These are phyloP conservation scores for Actinopyga echinites DNA, from an alignment of 53 echinoderm and acorn worm genomes.

Conservation along the genomic window DNA sequence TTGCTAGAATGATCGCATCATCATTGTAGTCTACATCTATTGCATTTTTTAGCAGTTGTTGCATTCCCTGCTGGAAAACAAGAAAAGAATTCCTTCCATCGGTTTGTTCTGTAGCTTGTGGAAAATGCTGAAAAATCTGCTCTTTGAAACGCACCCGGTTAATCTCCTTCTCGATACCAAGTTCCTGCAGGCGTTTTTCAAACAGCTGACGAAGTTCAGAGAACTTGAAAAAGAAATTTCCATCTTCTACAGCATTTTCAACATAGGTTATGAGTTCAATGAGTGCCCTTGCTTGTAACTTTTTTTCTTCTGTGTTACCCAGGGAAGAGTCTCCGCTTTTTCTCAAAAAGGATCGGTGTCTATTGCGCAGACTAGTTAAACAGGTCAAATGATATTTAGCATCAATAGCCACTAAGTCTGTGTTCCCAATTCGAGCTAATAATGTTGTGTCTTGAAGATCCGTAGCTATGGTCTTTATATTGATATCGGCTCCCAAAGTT, in stretches of 20 bases:
- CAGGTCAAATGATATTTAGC: conserved; percentile 34
- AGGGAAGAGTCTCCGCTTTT: background rate
- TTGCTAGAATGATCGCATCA: background rate
- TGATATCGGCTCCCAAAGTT: conserved; percentile 1
- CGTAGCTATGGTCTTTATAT: conserved; percentile 12
- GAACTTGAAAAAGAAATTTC: background rate
- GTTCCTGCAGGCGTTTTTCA: conserved; percentile 1
- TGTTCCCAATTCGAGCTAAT: conserved; percentile 9
- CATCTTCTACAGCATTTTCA: conserved; percentile 14
- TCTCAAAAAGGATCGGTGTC: conserved; percentile 12
- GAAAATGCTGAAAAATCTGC: background rate
- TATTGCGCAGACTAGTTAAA: conserved; percentile 9
- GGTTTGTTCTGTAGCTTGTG: conserved; percentile 13
- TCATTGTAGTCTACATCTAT: background rate
- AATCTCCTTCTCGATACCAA: conserved; percentile 9
- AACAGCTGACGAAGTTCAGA: background rate
- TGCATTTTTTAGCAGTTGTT: background rate
- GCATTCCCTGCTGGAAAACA: conserved; percentile 7
- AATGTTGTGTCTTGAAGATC: conserved; percentile 15
- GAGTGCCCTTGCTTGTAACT: conserved; percentile 23
- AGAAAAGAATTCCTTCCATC: background rate
- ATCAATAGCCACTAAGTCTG: conserved; percentile 10
- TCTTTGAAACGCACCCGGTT: conserved; percentile 7
- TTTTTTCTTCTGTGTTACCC: background rate
- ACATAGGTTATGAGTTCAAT: conserved; percentile 20